These are phyloP conservation scores for Campoletis sonorensis DNA, from an alignment of 1,140 invertebrate species.

Conservation along the genomic window DNA sequence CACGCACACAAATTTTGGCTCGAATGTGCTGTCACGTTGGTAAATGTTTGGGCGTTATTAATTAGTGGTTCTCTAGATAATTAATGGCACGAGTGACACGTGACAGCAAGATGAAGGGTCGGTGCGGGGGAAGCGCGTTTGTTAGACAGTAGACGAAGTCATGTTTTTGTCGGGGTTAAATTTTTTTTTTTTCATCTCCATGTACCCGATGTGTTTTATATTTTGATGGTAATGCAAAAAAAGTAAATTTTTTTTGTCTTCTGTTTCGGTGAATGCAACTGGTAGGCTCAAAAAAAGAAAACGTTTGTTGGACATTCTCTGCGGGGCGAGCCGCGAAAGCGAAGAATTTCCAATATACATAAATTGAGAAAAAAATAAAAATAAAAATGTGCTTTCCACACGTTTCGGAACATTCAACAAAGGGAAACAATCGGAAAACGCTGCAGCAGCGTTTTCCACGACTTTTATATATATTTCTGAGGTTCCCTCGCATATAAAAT, in stretches of 20 bases:
- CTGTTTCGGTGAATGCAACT: too few relatives aligned
- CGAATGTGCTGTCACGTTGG: conserved; percentile 44
- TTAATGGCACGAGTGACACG: conserved; percentile 55
- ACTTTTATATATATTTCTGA: conserved; percentile 47
- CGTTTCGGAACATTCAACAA: conserved; percentile 10
- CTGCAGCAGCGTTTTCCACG: conserved; percentile 40
- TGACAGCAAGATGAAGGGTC: not conserved
- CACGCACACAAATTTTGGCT: conserved; percentile 47
- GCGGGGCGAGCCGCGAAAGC: too few relatives aligned
- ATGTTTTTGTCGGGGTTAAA: too few relatives aligned
- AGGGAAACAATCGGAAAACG: conserved; percentile 49
- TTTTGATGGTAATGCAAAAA: too few relatives aligned
- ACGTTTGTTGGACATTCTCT: too few relatives aligned
- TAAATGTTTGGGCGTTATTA: conserved; percentile 61
- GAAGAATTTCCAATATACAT: too few relatives aligned
- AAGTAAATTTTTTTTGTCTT: too few relatives aligned
- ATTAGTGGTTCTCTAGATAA: conserved; percentile 61
- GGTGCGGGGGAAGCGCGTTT: too few relatives aligned
- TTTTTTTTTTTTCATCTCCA: too few relatives aligned
- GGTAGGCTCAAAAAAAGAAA: too few relatives aligned
- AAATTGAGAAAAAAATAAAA: conserved; percentile 2
- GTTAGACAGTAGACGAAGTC: too few relatives aligned
- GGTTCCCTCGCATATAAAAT: conserved; percentile 53
- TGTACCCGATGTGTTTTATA: too few relatives aligned
- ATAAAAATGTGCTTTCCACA: not conserved